Conservation (phyloP, 2,888 invertebrate species). For the Atethmia centrago region DNA sequence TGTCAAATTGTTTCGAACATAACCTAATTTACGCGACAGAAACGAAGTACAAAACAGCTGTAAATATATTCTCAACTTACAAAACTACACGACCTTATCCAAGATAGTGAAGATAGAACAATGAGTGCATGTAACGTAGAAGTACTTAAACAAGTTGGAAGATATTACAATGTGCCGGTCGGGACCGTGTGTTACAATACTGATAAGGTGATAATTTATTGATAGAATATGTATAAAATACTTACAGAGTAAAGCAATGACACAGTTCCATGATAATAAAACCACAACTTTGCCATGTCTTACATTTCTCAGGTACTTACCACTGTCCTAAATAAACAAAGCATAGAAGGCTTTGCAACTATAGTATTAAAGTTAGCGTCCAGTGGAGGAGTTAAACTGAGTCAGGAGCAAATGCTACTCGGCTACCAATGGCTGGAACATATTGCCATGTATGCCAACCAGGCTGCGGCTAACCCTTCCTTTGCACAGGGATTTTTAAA, state of each 20-base stretch:
- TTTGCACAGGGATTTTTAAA: conserved; percentile 88
- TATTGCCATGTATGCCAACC: conserved; percentile 89
- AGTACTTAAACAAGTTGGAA: conserved; percentile 87
- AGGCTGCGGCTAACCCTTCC: conserved; percentile 81
- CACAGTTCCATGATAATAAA: neutral
- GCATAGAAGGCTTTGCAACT: conserved; percentile 88
- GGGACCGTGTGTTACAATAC: conserved; percentile 89
- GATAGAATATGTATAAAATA: neutral
- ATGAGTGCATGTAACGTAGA: conserved; percentile 83
- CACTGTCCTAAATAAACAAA: conserved; percentile 83
- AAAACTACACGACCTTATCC: neutral
- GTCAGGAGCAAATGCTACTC: conserved; percentile 82
- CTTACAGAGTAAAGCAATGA: neutral
- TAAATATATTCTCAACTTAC: neutral
- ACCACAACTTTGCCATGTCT: neutral
- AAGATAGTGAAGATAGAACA: neutral
- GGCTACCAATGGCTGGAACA: conserved; percentile 93
- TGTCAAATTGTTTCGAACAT: neutral
- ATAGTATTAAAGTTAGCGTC: conserved; percentile 87
- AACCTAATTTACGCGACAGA: neutral
- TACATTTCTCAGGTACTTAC: conserved; percentile 85
- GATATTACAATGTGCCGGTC: conserved; percentile 87
- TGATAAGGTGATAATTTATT: conserved; percentile 83
- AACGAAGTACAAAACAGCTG: neutral
- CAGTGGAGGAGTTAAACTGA: conserved; percentile 82